phyloP scores from a whole-genome alignment of 1,140 invertebrate genomes.

The Calephelis nemesis region DNA sequence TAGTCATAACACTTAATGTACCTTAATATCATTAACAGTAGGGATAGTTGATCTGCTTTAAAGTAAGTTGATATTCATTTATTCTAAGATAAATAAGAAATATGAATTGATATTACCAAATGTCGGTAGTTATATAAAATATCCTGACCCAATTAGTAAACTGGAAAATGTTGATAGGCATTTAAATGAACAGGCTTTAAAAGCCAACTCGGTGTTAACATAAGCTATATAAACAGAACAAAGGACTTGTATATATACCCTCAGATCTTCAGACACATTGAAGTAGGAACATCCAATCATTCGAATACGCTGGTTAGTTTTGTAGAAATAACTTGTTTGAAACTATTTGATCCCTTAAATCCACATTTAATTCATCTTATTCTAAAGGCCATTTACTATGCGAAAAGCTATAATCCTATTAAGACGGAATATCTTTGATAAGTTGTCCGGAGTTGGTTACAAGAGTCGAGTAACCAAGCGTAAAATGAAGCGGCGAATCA shows the following conservation, averaged over 20 bases:
- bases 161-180: too few relatives aligned
- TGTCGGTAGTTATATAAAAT: too few relatives aligned
- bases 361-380: conserved; percentile 1
- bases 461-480: conserved; percentile 7
- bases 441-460: conserved; percentile 8
- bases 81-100: too few relatives aligned
- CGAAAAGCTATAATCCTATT: conserved; percentile 11
- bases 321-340: neutral
- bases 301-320: neutral
- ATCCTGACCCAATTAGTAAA: too few relatives aligned
- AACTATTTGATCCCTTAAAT: conserved; percentile 1
- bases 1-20: too few relatives aligned
- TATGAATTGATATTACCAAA: too few relatives aligned
- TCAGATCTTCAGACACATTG: conserved; percentile 2
- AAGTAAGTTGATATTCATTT: too few relatives aligned
- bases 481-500: conserved; percentile 8
- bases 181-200: neutral
- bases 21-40: too few relatives aligned
- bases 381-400: conserved; percentile 1
- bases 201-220: neutral
- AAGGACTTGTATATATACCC: neutral
- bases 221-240: neutral
- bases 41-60: too few relatives aligned
- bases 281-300: neutral
- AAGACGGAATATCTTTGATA: conserved; percentile 10